Evolutionary conservation across 2,888 invertebrate species (phyloP).

Genomic region (Gastracanthus pulcherrimus): DNA sequence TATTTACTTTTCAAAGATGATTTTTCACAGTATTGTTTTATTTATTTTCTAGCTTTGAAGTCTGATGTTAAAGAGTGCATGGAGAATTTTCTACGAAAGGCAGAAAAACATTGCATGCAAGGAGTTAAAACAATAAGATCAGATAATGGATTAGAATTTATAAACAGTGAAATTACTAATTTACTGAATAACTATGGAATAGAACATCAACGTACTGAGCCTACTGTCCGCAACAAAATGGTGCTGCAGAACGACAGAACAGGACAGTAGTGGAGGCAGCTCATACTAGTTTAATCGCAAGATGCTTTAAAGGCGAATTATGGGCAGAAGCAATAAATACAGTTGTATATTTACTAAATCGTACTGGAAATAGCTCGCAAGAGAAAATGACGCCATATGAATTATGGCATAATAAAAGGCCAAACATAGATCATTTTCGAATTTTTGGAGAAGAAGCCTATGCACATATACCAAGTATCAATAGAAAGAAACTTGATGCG

Average conservation of each 20-base stretch:
- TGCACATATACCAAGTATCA: background rate
- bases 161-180: background rate
- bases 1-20: slow-evolving; percentile 57
- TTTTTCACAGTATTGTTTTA: slow-evolving; percentile 42
- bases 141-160: background rate
- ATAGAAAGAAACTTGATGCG: background rate
- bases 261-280: slow-evolving; percentile 51
- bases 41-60: slow-evolving; percentile 55
- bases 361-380: slow-evolving; percentile 24
- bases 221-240: slow-evolving; percentile 55
- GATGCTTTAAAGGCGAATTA: slow-evolving; percentile 39
- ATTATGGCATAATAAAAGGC: slow-evolving; percentile 34
- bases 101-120: slow-evolving; percentile 7
- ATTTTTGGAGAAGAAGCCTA: slow-evolving; percentile 2
- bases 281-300: slow-evolving; percentile 52
- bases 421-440: background rate
- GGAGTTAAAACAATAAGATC: background rate
- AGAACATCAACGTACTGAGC: slow-evolving; percentile 4
- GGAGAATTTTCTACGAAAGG: slow-evolving; percentile 16
- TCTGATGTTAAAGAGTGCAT: slow-evolving; percentile 40
- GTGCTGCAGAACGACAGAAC: slow-evolving; percentile 53
- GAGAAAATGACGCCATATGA: slow-evolving; percentile 46
- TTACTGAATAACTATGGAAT: too few relatives aligned
- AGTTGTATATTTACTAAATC: slow-evolving; percentile 31
- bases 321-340: slow-evolving; percentile 57